Evolutionary conservation across 2,888 invertebrate species (phyloP).

Genomic region (Ophioninae sp.): DNA sequence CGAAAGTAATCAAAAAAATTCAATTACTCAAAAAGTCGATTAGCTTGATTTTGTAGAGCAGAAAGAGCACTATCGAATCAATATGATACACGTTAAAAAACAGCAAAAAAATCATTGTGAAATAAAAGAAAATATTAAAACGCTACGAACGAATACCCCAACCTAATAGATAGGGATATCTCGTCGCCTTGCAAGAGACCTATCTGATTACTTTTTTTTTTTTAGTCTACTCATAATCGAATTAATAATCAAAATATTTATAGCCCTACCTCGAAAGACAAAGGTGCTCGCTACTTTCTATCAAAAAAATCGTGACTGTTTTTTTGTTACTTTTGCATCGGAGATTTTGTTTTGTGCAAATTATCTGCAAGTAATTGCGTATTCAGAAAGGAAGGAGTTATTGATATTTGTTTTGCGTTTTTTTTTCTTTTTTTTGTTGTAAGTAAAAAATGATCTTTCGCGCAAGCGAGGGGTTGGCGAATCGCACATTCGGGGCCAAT

Average conservation of each 20-base stretch:
- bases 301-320: neutral
- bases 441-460: neutral
- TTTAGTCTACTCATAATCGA: neutral
- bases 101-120: too few species aligned
- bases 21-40: too few species aligned
- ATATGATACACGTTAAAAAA: too few species aligned
- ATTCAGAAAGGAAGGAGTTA: neutral
- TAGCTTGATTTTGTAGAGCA: too few species aligned
- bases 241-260: conserved; percentile 6
- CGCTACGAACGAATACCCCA: too few species aligned
- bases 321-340: neutral
- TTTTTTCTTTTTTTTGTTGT: neutral
- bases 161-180: neutral
- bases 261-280: neutral
- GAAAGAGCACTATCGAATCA: too few species aligned
- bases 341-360: neutral
- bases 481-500: neutral
- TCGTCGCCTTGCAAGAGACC: neutral
- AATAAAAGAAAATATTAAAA: too few species aligned
- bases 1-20: too few species aligned
- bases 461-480: neutral
- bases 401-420: neutral
- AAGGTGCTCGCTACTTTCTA: neutral
- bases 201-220: neutral
- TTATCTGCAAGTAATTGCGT: neutral